A percentile compares a stretch with the other conserved stretches of the same genome.
Conservation (phyloP, 2,888 invertebrate species). For the Nowickia ferox region DNA sequence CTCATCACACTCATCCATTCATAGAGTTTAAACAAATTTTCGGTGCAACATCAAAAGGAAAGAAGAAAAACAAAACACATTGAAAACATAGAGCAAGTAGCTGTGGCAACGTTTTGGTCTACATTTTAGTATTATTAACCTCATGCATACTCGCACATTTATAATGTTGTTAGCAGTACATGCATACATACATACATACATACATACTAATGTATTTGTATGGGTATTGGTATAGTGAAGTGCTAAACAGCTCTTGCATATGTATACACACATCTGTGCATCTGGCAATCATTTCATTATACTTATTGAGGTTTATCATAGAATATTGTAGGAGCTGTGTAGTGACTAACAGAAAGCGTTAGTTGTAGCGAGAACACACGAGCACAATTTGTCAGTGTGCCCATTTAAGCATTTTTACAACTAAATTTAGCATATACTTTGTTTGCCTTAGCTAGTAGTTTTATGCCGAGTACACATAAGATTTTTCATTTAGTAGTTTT, state of each 20-base stretch:
- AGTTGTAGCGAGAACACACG: constrained; percentile 8
- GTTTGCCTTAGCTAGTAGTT: no score
- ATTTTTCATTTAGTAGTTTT: no score
- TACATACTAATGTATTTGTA: neutral
- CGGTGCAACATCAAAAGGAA: constrained; percentile 18
- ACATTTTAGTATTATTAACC: constrained; percentile 59
- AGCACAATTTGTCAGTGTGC: no score
- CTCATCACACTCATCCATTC: neutral
- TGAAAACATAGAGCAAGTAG: constrained; percentile 44
- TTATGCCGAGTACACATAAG: no score
- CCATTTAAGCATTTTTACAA: no score
- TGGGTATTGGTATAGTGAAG: neutral
- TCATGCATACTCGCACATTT: neutral
- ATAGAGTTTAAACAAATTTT: constrained; percentile 40
- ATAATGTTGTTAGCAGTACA: constrained; percentile 9
- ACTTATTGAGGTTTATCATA: constrained; percentile 51
- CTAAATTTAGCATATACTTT: no score
- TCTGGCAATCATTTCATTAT: constrained; percentile 47
- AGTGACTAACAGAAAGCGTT: neutral
- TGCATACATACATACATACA: neutral
- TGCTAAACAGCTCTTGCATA: neutral
- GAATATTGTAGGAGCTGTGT: constrained; percentile 20
- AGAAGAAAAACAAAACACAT: neutral
- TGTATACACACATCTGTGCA: neutral
- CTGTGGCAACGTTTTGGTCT: constrained; percentile 63